Base-by-base conservation (phyloP, 1,140 invertebrate species). In the Euwallacea fornicatus region DNA sequence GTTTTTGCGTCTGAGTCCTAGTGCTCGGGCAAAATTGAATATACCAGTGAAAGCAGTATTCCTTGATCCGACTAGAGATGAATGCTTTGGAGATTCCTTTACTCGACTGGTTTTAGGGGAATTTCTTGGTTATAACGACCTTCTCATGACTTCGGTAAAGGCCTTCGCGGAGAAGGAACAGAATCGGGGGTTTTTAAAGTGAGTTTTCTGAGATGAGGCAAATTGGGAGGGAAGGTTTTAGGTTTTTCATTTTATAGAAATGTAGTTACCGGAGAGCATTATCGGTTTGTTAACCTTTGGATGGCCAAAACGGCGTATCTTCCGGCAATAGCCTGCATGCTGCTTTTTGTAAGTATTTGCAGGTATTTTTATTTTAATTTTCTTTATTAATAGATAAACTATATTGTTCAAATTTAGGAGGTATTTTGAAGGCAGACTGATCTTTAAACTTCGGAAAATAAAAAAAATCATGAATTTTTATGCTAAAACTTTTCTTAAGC, bases 181-280 rank as follows among this genome's bases (percentile, higher is more conserved):
- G 74, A 97, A 98, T 82, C 98, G 98, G 85, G 97, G 97, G 69
- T 94, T 92, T 84, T 84, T 96, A 70, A 88, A 92, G 91, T 93
- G 79, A 79, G 56, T 61, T n/a, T 44, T 8, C 21, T 11, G 9
- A 50, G 46, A 50, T 50, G 13, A 50, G 11, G 54, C 2, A 2
- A 56, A 7, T 8, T 13, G 16, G 6, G 9, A 60, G 10, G 33
- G 10, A 60, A 33, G 16, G 6, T 60, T 42, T 33, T 33, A 33
- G 21, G 21, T 33, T 33, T 33, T 4, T 33, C 21, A 33, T 33
- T 33, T 85, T 85, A 54, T 76, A 93, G 97, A 77, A 98, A 99
- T 85, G 95, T 99, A 50, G 93, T 98, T 44, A 98, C 95, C 16
- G 96, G 97, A n/a, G 97, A 99, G 80, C 96, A 99, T 82, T 99